phyloP scores from a whole-genome alignment of 2,113 vertebrate genomes.

The Noctilio leporinus region DNA sequence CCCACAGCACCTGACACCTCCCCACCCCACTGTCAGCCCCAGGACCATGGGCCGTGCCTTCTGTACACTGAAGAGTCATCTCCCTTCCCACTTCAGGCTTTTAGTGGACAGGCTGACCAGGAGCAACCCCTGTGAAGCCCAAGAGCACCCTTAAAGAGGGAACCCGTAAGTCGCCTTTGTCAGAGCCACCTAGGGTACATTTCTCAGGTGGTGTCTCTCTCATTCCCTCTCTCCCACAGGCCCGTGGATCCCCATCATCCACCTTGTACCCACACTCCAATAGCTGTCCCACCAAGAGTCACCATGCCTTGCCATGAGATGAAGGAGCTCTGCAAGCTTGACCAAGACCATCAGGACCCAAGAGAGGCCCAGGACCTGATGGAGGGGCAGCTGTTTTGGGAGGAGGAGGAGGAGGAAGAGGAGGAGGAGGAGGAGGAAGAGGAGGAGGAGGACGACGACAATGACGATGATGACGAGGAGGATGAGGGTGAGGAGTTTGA shows the following conservation, averaged over 20 bases:
- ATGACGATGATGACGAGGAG: too few species aligned
- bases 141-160: too few species aligned
- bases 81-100: neutral
- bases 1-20: neutral
- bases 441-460: too few species aligned
- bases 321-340: too few species aligned
- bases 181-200: accelerated
- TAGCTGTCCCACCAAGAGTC: neutral
- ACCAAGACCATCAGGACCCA: neutral
- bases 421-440: too few species aligned
- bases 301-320: neutral
- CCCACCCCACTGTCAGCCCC: neutral
- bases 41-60: too few species aligned
- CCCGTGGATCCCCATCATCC: neutral
- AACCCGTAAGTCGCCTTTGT: neutral
- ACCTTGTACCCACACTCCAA: neutral
- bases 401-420: neutral
- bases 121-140: neutral
- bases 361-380: accelerated
- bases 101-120: neutral
- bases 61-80: neutral
- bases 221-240: neutral
- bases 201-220: neutral
- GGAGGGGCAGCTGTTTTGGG: accelerated
- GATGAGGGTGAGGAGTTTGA: too few species aligned